These are phyloP conservation scores for Macrosoma leucophasiata DNA, from an alignment of 2,888 invertebrate genomes.

Conservation along the genomic window DNA sequence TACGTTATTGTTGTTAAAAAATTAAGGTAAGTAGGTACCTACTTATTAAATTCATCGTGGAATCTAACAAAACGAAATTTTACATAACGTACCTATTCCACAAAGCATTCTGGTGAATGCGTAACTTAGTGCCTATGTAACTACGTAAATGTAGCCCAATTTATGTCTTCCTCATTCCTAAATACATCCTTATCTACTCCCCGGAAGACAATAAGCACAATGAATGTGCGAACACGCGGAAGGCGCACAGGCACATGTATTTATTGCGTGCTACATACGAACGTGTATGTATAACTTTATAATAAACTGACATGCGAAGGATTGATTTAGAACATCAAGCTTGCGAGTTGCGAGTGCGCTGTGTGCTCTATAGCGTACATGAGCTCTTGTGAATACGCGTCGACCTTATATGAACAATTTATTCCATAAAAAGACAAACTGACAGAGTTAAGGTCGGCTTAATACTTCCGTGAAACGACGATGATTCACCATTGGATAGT, in stretches of 20 bases:
- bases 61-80: no score
- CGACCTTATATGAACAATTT: conserved; percentile 49
- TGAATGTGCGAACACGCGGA: conserved; percentile 48
- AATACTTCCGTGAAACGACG: conserved; percentile 43
- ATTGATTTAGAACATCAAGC: conserved; percentile 42
- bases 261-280: conserved; percentile 32
- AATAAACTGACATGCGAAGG: conserved; percentile 25
- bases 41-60: no score
- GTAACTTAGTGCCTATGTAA: no score
- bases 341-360: conserved; percentile 23
- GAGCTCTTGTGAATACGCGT: conserved; percentile 34
- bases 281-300: conserved; percentile 16
- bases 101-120: no score
- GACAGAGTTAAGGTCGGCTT: conserved; percentile 40
- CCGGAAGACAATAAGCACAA: conserved; percentile 39
- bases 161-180: conserved; percentile 23
- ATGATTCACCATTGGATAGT: no score
- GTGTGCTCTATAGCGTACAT: conserved; percentile 31
- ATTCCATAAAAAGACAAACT: conserved; percentile 42
- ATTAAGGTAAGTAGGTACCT: no score
- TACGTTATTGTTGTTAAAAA: no score
- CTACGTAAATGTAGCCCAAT: conserved; percentile 8
- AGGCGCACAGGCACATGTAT: conserved; percentile 36
- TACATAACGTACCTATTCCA: no score
- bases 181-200: conserved; percentile 30